Percentiles rank a stretch among this genome's conserved stretches.
Conservation (phyloP, 1,140 invertebrate species). For the Brachionus rubens region DNA sequence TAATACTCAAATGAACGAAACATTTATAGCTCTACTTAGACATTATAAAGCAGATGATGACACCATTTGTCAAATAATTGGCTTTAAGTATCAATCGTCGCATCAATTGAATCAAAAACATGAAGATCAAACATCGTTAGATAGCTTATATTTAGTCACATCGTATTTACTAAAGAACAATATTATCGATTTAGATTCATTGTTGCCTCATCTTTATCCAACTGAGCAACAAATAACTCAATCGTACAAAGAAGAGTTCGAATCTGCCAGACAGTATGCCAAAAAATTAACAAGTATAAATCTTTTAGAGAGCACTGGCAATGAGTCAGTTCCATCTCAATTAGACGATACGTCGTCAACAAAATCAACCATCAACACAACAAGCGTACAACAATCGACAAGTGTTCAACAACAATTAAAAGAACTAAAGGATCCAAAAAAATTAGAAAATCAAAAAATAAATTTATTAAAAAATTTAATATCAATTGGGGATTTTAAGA, state of each 20-base stretch:
- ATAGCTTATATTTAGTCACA: constrained; percentile 79
- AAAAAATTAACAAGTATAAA: constrained; percentile 53
- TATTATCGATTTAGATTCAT: constrained; percentile 78
- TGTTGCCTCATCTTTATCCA: constrained; percentile 86
- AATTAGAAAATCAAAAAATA: constrained; percentile 79
- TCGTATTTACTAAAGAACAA: constrained; percentile 82
- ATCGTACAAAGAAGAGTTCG: constrained; percentile 76
- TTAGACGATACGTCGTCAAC: not conserved
- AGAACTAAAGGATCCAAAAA: constrained; percentile 13
- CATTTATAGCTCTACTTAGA: constrained; percentile 79
- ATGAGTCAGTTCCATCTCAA: not conserved
- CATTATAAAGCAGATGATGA: constrained; percentile 72
- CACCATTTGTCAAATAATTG: constrained; percentile 85
- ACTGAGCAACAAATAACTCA: constrained; percentile 76
- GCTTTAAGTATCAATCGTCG: constrained; percentile 84
- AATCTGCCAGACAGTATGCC: constrained; percentile 80
- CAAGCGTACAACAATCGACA: not conserved
- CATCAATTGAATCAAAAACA: constrained; percentile 59
- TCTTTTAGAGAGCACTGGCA: constrained; percentile 1
- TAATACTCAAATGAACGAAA: constrained; percentile 52
- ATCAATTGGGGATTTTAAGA: constrained; percentile 82
- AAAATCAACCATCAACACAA: not conserved
- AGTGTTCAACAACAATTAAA: constrained; percentile 30
- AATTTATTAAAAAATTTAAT: constrained; percentile 82
- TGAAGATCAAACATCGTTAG: constrained; percentile 64